Evolutionary conservation across 2,888 invertebrate species (phyloP).

Genomic region (Polylopha cassiicola): DNA sequence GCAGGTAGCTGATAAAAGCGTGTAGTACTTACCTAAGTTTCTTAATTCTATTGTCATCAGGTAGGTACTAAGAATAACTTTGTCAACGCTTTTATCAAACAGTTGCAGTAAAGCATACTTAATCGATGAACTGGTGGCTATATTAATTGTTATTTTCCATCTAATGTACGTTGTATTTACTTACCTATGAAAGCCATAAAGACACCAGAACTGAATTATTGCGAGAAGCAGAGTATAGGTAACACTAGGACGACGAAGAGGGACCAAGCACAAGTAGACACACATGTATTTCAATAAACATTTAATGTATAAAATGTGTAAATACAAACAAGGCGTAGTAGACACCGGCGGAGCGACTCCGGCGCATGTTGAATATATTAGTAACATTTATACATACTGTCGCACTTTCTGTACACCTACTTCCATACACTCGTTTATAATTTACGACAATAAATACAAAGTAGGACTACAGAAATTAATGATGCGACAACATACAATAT

Average conservation of each 20-base stretch:
- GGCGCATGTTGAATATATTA: slow-evolving; percentile 18
- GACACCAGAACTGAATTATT: too few relatives aligned
- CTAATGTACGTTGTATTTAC: too few relatives aligned
- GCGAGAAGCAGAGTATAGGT: background rate
- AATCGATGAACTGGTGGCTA: too few relatives aligned
- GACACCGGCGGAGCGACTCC: slow-evolving; percentile 6
- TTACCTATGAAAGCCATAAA: too few relatives aligned
- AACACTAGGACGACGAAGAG: slow-evolving; percentile 4
- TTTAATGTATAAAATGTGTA: slow-evolving; percentile 45
- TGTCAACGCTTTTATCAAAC: too few relatives aligned
- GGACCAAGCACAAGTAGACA: slow-evolving; percentile 24
- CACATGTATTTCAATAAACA: slow-evolving; percentile 40
- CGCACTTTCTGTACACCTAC: slow-evolving; percentile 12
- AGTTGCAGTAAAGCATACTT: too few relatives aligned
- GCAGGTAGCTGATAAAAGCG: too few relatives aligned
- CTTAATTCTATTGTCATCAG: too few relatives aligned
- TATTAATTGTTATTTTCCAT: too few relatives aligned
- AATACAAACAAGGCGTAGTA: slow-evolving; percentile 38
- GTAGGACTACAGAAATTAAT: slow-evolving; percentile 17
- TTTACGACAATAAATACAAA: slow-evolving; percentile 11
- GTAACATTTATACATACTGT: slow-evolving; percentile 20
- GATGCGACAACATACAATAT: slow-evolving; percentile 16
- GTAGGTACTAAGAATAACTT: too few relatives aligned
- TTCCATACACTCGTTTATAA: slow-evolving; percentile 10
- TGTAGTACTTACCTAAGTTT: too few relatives aligned